phyloP scores from a whole-genome alignment of 2,888 invertebrate species.

The Microplitis manilae region DNA sequence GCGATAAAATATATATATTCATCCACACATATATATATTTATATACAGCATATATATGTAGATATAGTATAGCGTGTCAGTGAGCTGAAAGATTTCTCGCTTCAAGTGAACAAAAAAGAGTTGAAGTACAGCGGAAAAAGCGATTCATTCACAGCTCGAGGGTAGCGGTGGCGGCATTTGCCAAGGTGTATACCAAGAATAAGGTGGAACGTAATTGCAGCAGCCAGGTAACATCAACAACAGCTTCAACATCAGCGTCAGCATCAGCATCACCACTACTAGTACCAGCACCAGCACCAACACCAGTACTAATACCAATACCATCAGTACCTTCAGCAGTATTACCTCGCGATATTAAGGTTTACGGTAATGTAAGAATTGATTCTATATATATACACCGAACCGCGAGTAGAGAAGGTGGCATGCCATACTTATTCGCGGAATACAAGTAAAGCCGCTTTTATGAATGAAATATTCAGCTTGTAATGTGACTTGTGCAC shows the following conservation, averaged over 20 bases:
- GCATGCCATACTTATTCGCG: conserved; percentile 50
- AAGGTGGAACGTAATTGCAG: conserved; percentile 57
- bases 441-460: conserved; percentile 59
- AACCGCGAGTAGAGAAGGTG: background rate
- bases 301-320: background rate
- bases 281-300: background rate
- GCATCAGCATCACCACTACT: background rate
- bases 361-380: background rate
- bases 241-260: background rate
- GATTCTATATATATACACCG: conserved; percentile 12
- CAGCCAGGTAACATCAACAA: conserved; percentile 29
- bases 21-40: background rate
- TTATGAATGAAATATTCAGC: conserved; percentile 71
- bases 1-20: background rate
- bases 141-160: conserved; percentile 61
- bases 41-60: too few species aligned
- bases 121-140: conserved; percentile 47
- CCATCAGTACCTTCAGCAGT: background rate
- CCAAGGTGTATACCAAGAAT: conserved; percentile 13
- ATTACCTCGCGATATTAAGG: background rate
- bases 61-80: conserved; percentile 6
- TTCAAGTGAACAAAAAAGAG: conserved; percentile 14
- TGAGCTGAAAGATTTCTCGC: conserved; percentile 5
- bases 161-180: conserved; percentile 47
- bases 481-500: conserved; percentile 66